These are phyloP conservation scores for Ceyx erithaca DNA, from an alignment of 2,797 vertebrate species.

Conservation along the genomic window DNA sequence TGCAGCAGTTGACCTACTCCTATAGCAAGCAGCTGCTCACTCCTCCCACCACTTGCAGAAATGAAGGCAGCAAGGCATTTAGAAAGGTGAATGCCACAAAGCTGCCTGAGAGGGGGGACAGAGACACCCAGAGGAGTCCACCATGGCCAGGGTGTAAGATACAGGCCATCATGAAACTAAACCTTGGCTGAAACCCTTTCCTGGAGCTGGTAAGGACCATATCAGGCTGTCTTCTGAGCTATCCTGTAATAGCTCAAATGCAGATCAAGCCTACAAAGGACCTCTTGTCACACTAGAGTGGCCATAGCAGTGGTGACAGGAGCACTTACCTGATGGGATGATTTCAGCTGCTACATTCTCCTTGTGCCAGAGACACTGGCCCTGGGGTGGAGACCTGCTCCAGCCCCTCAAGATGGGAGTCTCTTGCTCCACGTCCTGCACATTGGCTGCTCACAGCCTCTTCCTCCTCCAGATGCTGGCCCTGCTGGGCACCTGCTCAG, in stretches of 20 bases:
- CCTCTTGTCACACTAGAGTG: background rate
- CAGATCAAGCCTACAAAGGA: background rate
- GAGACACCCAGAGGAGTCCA: background rate
- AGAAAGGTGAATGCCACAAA: background rate
- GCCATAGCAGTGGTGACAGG: background rate
- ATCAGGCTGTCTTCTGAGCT: background rate
- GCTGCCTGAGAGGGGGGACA: background rate
- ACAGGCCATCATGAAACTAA: background rate
- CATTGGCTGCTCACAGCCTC: background rate
- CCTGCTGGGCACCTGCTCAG: background rate
- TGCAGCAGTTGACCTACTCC: background rate
- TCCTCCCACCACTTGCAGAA: background rate
- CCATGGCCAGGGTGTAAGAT: background rate
- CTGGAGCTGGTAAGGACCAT: background rate
- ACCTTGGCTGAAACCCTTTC: background rate
- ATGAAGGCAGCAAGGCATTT: background rate
- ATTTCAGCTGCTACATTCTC: background rate
- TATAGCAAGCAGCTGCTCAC: background rate
- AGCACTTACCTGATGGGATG: conserved; percentile 42
- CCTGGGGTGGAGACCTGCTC: fast-evolving
- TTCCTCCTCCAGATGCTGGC: background rate
- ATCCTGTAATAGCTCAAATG: background rate
- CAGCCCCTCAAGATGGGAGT: fast-evolving
- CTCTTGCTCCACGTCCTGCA: background rate
- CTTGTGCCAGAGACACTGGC: background rate